A percentile compares a stretch with the other conserved stretches of the same genome.
Evolutionary conservation across 2,888 invertebrate genomes (phyloP).

Genomic region (Anorthoa munda): DNA sequence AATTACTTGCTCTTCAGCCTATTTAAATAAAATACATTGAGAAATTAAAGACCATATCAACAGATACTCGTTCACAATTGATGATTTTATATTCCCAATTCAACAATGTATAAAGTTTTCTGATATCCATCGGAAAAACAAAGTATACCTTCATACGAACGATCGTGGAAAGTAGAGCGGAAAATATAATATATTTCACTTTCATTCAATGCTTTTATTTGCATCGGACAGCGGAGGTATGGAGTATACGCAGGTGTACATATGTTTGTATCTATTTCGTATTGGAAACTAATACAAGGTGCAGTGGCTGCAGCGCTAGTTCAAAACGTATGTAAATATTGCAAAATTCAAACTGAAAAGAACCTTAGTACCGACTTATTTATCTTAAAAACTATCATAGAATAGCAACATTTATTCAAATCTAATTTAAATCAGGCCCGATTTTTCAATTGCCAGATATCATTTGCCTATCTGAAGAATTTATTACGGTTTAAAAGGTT

Average conservation of each 20-base stretch:
- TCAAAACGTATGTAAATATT: constrained; percentile 1
- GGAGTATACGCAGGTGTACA: not conserved
- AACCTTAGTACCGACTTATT: not conserved
- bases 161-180: constrained; percentile 34
- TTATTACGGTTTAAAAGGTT: not conserved
- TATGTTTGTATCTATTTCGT: constrained; percentile 21
- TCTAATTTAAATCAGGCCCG: not conserved
- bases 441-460: not conserved
- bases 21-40: too few relatives aligned
- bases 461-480: not conserved
- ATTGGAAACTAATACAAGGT: constrained; percentile 7
- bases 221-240: constrained; percentile 12
- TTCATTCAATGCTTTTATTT: constrained; percentile 49
- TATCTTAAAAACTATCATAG: too few relatives aligned
- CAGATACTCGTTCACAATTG: too few relatives aligned
- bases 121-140: constrained; percentile 33
- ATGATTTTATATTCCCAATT: not conserved
- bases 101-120: not conserved
- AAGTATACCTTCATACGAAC: constrained; percentile 3
- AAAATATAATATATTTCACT: constrained; percentile 54
- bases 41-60: too few relatives aligned
- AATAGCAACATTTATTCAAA: not conserved
- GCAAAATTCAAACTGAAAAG: not conserved
- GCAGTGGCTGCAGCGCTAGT: not conserved
- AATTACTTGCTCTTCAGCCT: too few relatives aligned